These are phyloP conservation scores for Campoletis raptor DNA, from an alignment of 2,888 invertebrate genomes.

Conservation along the genomic window DNA sequence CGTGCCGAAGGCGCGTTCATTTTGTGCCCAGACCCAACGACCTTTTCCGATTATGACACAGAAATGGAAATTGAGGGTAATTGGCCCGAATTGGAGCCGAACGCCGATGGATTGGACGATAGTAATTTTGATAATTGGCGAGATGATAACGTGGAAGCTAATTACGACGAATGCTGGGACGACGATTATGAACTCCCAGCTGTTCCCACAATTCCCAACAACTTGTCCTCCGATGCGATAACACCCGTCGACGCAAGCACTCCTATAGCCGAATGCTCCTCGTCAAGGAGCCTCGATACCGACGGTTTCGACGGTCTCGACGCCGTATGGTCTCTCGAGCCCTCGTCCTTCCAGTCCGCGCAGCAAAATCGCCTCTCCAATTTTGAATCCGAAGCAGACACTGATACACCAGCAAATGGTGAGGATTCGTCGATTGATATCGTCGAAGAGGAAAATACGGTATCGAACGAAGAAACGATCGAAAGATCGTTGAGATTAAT, in stretches of 20 bases:
- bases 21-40: conserved; percentile 70
- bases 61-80: conserved; percentile 43
- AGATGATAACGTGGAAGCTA: conserved; percentile 17
- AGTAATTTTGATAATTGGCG: conserved; percentile 30
- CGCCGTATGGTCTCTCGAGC: conserved; percentile 5
- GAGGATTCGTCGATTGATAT: conserved; percentile 31
- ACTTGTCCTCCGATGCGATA: neutral
- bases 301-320: conserved; percentile 35
- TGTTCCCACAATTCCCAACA: neutral
- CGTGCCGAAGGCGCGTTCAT: conserved; percentile 73
- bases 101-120: conserved; percentile 14
- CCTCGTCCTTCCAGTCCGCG: conserved; percentile 3
- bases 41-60: conserved; percentile 67
- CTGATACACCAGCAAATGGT: neutral
- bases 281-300: conserved; percentile 36
- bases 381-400: neutral
- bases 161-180: conserved; percentile 62
- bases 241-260: neutral
- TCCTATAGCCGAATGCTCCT: conserved; percentile 14
- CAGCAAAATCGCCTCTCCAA: neutral
- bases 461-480: neutral
- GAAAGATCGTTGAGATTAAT: conserved; percentile 2
- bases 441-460: conserved; percentile 12
- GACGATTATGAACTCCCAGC: conserved; percentile 53
- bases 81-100: conserved; percentile 9